Evolutionary conservation across 2,888 invertebrate genomes (phyloP).

Genomic region (Chrysodeixis includens): DNA sequence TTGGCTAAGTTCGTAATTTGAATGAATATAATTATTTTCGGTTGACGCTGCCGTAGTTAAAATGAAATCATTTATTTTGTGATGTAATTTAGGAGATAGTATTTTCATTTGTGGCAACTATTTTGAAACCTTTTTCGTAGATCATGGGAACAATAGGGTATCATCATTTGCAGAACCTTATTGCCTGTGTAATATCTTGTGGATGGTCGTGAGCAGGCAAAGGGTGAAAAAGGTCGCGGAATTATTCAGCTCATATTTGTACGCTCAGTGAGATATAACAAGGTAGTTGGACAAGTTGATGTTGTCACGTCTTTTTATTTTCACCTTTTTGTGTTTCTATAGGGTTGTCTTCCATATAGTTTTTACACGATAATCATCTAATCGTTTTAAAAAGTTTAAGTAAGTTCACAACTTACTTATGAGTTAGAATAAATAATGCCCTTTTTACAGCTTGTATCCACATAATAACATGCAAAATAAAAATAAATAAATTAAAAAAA

Average conservation of each 20-base stretch:
- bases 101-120: not conserved
- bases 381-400: too few relatives aligned
- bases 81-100: not conserved
- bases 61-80: not conserved
- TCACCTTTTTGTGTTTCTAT: not conserved
- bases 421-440: too few relatives aligned
- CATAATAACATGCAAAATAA: too few relatives aligned
- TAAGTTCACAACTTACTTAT: too few relatives aligned
- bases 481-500: too few relatives aligned
- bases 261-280: slow-evolving; percentile 4
- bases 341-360: too few relatives aligned
- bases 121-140: not conserved
- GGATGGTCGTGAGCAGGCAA: not conserved
- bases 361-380: too few relatives aligned
- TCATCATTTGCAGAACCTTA: not conserved
- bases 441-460: too few relatives aligned
- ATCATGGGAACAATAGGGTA: not conserved
- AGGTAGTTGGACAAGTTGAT: not conserved
- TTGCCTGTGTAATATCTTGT: not conserved
- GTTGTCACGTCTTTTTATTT: not conserved
- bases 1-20: not conserved
- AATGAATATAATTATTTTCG: not conserved
- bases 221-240: not conserved
- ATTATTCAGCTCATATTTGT: not conserved
- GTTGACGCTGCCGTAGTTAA: not conserved